phyloP scores from a whole-genome alignment of 64 coral and sea anemone genomes.

The Stichodactyla helianthus region DNA sequence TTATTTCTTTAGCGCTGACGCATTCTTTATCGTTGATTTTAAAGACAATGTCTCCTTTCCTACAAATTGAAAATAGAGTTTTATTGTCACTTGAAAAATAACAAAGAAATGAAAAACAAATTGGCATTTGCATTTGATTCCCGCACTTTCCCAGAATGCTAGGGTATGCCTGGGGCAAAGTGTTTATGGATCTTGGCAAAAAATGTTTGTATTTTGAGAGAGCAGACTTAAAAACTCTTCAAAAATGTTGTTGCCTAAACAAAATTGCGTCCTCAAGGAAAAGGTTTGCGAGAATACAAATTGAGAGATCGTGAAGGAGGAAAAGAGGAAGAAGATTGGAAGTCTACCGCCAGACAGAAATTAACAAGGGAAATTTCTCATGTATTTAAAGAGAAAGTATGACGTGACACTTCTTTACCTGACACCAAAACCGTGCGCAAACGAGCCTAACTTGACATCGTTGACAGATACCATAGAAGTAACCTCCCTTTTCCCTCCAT shows the following conservation, averaged over 20 bases:
- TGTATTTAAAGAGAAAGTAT: background rate
- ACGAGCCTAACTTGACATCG: background rate
- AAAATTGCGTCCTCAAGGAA: too few relatives aligned
- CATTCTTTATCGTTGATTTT: slow-evolving; percentile 17
- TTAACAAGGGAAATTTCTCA: too few relatives aligned
- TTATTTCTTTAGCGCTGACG: background rate
- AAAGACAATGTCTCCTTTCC: background rate
- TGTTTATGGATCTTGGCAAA: too few relatives aligned
- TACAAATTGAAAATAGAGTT: background rate
- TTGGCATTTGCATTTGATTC: background rate
- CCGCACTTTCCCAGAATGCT: background rate
- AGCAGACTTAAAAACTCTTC: too few relatives aligned
- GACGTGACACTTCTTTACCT: background rate
- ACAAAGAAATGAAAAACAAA: background rate
- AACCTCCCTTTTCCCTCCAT: background rate
- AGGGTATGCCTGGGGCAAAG: too few relatives aligned
- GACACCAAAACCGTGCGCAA: slow-evolving; percentile 33
- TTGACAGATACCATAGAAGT: background rate
- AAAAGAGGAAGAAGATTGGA: too few relatives aligned
- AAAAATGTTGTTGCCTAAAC: too few relatives aligned
- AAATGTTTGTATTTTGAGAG: too few relatives aligned
- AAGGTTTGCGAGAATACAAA: too few relatives aligned
- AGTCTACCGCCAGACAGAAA: too few relatives aligned
- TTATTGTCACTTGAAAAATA: background rate
- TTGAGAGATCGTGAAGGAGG: too few relatives aligned